These are phyloP conservation scores for Chrysolina oricalcia DNA, from an alignment of 2,888 invertebrate genomes.

Conservation along the genomic window DNA sequence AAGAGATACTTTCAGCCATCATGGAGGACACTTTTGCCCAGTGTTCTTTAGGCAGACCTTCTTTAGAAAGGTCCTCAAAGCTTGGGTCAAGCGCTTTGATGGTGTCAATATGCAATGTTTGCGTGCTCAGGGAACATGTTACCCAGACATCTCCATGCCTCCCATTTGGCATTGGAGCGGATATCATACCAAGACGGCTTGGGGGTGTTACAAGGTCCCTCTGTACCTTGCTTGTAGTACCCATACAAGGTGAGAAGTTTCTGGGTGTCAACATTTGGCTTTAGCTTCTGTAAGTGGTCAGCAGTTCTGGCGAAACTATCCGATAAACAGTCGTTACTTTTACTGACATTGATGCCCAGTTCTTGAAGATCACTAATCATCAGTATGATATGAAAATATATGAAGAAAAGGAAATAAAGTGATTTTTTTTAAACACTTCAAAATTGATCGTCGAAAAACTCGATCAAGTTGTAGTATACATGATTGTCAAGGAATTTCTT, in stretches of 20 bases:
- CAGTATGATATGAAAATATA: too few species aligned
- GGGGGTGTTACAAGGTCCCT: constrained; percentile 82
- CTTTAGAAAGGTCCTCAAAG: constrained; percentile 51
- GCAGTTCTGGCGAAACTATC: constrained; percentile 80
- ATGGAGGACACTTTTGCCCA: constrained; percentile 81
- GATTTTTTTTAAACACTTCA: too few species aligned
- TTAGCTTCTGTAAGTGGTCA: constrained; percentile 76
- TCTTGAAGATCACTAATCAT: constrained; percentile 76
- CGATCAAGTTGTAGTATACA: too few species aligned
- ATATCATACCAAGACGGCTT: constrained; percentile 86
- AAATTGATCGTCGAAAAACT: too few species aligned
- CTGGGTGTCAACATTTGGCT: constrained; percentile 75
- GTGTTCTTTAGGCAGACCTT: constrained; percentile 59
- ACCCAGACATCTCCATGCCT: constrained; percentile 87
- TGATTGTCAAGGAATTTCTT: too few species aligned
- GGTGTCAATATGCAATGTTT: constrained; percentile 80
- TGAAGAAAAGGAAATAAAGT: too few species aligned
- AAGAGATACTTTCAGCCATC: constrained; percentile 70
- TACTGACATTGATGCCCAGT: constrained; percentile 75
- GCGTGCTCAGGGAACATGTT: constrained; percentile 80
- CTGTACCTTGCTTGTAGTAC: constrained; percentile 87
- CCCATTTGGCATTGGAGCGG: constrained; percentile 91
- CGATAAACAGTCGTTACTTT: constrained; percentile 73
- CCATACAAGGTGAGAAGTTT: constrained; percentile 84
- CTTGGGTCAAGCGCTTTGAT: constrained; percentile 78